Conservation (phyloP, 1,140 invertebrate genomes). For the Drosophila lini region DNA sequence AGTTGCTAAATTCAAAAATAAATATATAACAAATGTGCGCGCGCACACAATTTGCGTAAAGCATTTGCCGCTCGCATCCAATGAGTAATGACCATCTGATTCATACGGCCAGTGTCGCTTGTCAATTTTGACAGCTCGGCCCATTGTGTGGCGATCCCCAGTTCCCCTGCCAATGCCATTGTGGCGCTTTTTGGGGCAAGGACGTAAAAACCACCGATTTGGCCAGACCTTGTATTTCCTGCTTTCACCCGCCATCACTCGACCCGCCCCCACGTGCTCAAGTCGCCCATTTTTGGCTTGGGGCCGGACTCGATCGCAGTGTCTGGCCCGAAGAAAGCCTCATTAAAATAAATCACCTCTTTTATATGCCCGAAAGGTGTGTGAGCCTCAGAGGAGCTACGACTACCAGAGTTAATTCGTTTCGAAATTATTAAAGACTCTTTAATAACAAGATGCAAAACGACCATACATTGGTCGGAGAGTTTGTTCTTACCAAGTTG, state of each 20-base stretch:
- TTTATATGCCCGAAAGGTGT: constrained; percentile 41
- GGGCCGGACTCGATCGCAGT: constrained; percentile 22
- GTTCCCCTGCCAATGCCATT: not conserved
- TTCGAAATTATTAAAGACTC: not conserved
- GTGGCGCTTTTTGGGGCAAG: constrained; percentile 69
- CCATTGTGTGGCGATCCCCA: constrained; percentile 50
- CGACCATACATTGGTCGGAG: not conserved
- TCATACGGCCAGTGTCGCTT: constrained; percentile 46
- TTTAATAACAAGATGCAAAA: not conserved
- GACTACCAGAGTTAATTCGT: not conserved
- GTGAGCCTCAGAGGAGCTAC: constrained; percentile 2
- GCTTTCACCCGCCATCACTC: constrained; percentile 62
- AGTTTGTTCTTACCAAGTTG: not conserved
- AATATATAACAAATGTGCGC: constrained; percentile 70
- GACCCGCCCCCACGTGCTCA: constrained; percentile 50
- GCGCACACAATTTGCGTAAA: constrained; percentile 51
- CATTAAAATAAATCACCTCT: constrained; percentile 55
- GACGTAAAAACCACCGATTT: constrained; percentile 57
- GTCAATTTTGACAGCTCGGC: constrained; percentile 70
- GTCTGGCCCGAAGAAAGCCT: constrained; percentile 57
- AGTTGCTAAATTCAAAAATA: constrained; percentile 75
- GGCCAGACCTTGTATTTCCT: constrained; percentile 75
- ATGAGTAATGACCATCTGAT: constrained; percentile 73
- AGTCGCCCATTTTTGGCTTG: constrained; percentile 38
- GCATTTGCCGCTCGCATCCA: constrained; percentile 41